These are phyloP conservation scores for Solenopsis fugax DNA, from an alignment of 1,140 invertebrate species.

Conservation along the genomic window DNA sequence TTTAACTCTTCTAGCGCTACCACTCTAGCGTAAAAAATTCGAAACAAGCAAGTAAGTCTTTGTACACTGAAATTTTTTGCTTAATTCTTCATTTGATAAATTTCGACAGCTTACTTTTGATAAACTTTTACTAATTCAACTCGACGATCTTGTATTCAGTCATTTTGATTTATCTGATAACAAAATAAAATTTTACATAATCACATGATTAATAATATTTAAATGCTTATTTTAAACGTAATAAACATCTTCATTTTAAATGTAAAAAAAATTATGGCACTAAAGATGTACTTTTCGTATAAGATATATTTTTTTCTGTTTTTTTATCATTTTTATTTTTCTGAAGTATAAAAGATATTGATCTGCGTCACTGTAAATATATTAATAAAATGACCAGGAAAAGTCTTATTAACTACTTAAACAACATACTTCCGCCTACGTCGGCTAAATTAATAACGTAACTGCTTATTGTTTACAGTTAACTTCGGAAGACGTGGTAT, in stretches of 20 bases:
- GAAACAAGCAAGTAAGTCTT: conserved; percentile 90
- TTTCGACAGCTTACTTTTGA: not conserved
- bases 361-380: not conserved
- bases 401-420: conserved; percentile 78
- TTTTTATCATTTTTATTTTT: not conserved
- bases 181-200: not conserved
- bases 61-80: not conserved
- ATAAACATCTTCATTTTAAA: not conserved
- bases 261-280: not conserved
- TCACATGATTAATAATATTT: not conserved
- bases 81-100: not conserved
- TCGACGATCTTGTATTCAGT: not conserved
- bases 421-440: too few species aligned
- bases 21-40: conserved; percentile 92
- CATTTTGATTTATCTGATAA: conserved; percentile 5
- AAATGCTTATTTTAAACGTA: not conserved
- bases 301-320: not conserved
- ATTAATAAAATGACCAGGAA: conserved; percentile 14
- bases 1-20: conserved; percentile 91
- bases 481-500: too few species aligned
- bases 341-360: not conserved
- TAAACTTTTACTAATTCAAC: not conserved
- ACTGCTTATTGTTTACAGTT: too few species aligned
- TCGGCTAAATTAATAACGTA: too few species aligned
- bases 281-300: not conserved